phyloP scores from a whole-genome alignment of 2,888 invertebrate genomes.

The Linnaemya vulpina region DNA sequence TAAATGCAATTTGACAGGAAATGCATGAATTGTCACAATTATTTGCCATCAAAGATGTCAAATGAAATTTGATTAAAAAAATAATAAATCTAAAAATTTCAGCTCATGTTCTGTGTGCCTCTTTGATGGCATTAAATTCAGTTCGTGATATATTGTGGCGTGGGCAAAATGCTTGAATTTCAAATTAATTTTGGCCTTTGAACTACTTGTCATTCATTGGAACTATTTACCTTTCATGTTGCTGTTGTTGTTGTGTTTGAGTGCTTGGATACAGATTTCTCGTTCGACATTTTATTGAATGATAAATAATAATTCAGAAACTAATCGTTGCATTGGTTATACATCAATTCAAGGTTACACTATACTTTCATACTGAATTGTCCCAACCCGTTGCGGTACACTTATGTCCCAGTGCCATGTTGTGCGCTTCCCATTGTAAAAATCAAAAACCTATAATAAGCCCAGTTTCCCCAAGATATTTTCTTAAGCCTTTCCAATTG shows the following conservation, averaged over 20 bases:
- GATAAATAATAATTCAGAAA: too few relatives aligned
- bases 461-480: too few relatives aligned
- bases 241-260: neutral
- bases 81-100: neutral
- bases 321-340: too few relatives aligned
- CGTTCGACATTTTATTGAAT: slow-evolving; percentile 19
- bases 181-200: slow-evolving; percentile 48
- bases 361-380: too few relatives aligned
- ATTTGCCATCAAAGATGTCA: slow-evolving; percentile 66
- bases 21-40: slow-evolving; percentile 72
- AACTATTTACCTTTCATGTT: slow-evolving; percentile 29
- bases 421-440: too few relatives aligned
- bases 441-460: too few relatives aligned
- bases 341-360: too few relatives aligned
- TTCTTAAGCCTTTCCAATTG: too few relatives aligned
- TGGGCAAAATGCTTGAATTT: neutral
- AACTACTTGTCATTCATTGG: slow-evolving; percentile 38
- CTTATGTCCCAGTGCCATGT: too few relatives aligned
- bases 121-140: slow-evolving; percentile 27
- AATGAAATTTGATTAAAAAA: slow-evolving; percentile 60
- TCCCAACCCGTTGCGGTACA: too few relatives aligned
- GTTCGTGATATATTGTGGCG: neutral
- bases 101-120: slow-evolving; percentile 1
- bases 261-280: slow-evolving; percentile 31
- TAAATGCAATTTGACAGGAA: slow-evolving; percentile 72